Percentiles rank a stretch among this genome's conserved stretches.
phyloP scores from a whole-genome alignment of 2,797 vertebrate genomes.

The Antennarius maculatus region DNA sequence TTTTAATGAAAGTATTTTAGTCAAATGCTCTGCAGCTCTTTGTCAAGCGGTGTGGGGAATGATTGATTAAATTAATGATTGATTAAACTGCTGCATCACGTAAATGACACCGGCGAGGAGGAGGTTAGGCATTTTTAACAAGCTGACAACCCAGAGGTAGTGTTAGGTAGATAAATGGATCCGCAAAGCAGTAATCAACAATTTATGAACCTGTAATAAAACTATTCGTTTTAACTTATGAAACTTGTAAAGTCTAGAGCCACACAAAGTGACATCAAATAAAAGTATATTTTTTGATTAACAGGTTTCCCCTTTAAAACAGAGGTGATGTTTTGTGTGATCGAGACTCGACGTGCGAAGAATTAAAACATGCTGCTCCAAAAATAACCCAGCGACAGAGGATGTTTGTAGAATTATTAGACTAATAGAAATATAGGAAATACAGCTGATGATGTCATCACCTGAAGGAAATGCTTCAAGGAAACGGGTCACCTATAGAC shows the following conservation, averaged over 20 bases:
- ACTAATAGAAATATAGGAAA: slow-evolving; percentile 5
- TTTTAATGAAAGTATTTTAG: slow-evolving; percentile 14
- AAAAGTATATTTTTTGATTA: slow-evolving; percentile 3
- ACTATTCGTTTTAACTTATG: slow-evolving; percentile 16
- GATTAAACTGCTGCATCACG: not conserved
- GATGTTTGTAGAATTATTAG: not conserved
- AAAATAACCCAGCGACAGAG: slow-evolving; percentile 23
- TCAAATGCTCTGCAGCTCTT: not conserved
- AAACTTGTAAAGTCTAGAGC: not conserved
- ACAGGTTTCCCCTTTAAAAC: slow-evolving; percentile 23
- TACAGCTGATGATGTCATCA: not conserved
- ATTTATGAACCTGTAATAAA: slow-evolving; percentile 18
- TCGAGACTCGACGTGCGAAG: slow-evolving; percentile 14
- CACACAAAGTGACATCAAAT: not conserved
- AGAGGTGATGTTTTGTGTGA: slow-evolving; percentile 24
- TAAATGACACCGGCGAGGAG: not conserved
- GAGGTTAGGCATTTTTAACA: not conserved
- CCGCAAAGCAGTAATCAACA: slow-evolving; percentile 8
- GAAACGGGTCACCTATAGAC: slow-evolving; percentile 18
- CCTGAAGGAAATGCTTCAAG: not conserved
- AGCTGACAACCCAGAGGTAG: not conserved
- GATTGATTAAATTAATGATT: slow-evolving; percentile 13
- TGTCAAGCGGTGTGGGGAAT: not conserved
- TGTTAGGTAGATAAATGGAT: not conserved
- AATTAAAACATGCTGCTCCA: slow-evolving; percentile 13